phyloP scores from a whole-genome alignment of 2,113 vertebrate genomes.

The Alectura lathami region DNA sequence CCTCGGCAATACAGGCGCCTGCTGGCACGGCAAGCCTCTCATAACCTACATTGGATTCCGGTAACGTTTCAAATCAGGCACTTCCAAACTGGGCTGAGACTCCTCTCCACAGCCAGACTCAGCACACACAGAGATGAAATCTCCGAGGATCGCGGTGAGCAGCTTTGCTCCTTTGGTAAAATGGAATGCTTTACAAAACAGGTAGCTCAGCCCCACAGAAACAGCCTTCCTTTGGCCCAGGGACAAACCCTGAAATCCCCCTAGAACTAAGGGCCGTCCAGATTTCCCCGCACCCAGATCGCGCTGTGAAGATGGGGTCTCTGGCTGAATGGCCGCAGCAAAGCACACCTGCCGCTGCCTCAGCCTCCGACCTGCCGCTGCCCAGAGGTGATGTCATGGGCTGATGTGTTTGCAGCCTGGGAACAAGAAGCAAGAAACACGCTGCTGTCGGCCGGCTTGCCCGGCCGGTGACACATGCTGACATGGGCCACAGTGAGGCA shows the following conservation, averaged over 20 bases:
- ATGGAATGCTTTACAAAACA: slow-evolving; percentile 18
- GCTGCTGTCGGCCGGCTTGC: background rate
- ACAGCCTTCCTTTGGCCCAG: background rate
- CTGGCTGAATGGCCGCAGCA: background rate
- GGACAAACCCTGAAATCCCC: background rate
- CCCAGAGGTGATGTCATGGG: background rate
- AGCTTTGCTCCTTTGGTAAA: slow-evolving; percentile 36
- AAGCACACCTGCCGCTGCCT: background rate
- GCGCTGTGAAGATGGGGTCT: background rate
- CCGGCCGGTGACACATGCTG: background rate
- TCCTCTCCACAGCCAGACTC: slow-evolving; percentile 13
- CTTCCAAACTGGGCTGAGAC: slow-evolving; percentile 25
- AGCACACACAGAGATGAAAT: background rate
- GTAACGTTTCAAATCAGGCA: background rate
- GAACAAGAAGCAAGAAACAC: background rate
- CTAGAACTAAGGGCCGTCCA: background rate
- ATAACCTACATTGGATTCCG: slow-evolving; percentile 34
- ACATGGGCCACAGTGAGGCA: background rate
- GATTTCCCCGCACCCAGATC: background rate
- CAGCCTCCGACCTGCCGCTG: background rate
- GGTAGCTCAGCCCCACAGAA: background rate
- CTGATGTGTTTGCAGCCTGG: background rate
- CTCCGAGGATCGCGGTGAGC: background rate
- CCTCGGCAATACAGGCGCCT: background rate
- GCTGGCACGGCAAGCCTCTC: slow-evolving; percentile 45